Base-by-base conservation (phyloP, 2,113 vertebrate genomes). In the Mohoua ochrocephala region DNA sequence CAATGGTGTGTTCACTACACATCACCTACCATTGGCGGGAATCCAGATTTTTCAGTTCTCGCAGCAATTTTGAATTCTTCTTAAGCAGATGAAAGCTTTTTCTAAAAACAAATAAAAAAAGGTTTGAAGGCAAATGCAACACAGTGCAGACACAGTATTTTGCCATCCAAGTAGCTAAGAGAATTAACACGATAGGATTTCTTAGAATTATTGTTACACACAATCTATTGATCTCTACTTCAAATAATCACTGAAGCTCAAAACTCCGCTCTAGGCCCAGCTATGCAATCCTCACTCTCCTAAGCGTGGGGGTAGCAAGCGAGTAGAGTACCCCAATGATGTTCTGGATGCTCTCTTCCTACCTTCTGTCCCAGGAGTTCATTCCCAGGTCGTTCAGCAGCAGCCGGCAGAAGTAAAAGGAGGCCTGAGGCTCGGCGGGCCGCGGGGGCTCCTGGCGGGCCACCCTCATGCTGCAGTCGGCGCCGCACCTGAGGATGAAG, bases 291-390 rank as follows among this genome's bases (percentile, higher is more conserved):
- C 50, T 52, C 0, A 0, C 14, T 59, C 60, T 60, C 28, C 44
- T 42, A 53, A 70, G 42, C 0, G 1, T 4, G 9, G 17, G 15
- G 13, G 19, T 3, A 27, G 42, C 23, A 75, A 59, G 27, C 2
- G 18, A 74, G 45, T 57, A 16, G 42, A 53, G 17, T 3, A 23
- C 27, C 3, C 2, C 2, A 27, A 82, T 33, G 9, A 18, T 0
- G 9, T 20, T 20, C 24, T 24, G 45, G 52, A 59, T 13, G 3
- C n/a, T 56, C 39, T 8, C 35, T 24, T 20, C 86, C 86, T 98
- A 99, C 99, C 99, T 99, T 97, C 98, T 99, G 9, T 99, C 99
- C 99, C 99, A 99, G 71, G 99, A 99, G 97, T 99, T 99, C 99
- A 99, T 99, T 76, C 99, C 99, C 88, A 99, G 97, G 96, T 99